Evolutionary conservation across 1,140 invertebrate genomes (phyloP), one percentile per base, ranked within the genome.

Genomic region (Mactra quadrangularis): DNA sequence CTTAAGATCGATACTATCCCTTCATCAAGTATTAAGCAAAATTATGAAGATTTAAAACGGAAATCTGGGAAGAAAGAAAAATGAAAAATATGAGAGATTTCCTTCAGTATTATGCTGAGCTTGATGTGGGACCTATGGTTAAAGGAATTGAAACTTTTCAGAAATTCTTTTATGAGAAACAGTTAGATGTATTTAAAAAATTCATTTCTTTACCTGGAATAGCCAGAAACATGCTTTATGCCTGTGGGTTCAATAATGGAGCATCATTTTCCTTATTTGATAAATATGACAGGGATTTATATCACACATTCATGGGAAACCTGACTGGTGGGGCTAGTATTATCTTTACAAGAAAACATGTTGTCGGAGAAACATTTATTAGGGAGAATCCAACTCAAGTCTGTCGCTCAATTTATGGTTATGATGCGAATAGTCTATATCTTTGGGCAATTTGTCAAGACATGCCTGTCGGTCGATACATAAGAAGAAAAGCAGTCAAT

Each of bases 401-500:
- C n/a, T n/a, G n/a, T n/a, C n/a, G n/a, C 31, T 62, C 35, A 25
- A 68, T 78, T 9, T 17, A 79, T 19, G 85, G 70, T 15, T 84
- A 52, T 60, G 82, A 86, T 50, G 77, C 76, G 0, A 86, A 81
- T 62, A 71, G 74, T n/a, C 29, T 86, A 15, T 84, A 86, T 60
- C 31, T 86, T 3, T 72, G 72, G 62, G 45, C 68, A 13, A 60
- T 86, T 22, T 47, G 41, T 25, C 82, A 84, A 41, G 2, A 57
- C 25, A 86, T 86, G 76, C 85, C 82, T 11, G 72, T 66, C 19
- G 85, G 85, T 25, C 22, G 55, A 47, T 83, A 60, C 53, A 53
- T 83, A 33, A 33, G 68, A 27, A 7, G 85, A 45, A 0, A 25
- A 19, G 47, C 35, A n/a, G 35, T 41, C 19, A 59, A 66, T 52